Evolutionary conservation across 2,113 vertebrate genomes (phyloP), one percentile per base, ranked within the genome.

Genomic region (Catharus bicknelli): DNA sequence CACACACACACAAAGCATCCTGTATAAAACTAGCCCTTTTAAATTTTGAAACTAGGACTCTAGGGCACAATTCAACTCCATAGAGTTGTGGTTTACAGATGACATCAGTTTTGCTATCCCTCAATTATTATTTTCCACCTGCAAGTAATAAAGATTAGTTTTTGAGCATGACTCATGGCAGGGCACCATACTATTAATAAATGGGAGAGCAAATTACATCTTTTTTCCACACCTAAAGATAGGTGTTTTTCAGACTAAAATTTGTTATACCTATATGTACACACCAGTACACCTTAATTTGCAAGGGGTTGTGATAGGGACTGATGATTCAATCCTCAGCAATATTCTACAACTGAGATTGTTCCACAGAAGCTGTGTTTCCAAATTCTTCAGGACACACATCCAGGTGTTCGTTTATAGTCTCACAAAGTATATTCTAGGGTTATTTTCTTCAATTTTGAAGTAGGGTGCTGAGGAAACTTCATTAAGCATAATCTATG

Each of bases 71-170:
- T 2, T 53, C 27, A 72, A 25, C 16, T 55, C 9, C 40, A 54
- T 50, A 82, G 51, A 63, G 3, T 23, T 21, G 23, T 40, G 23
- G 0, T 61, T 45, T 67, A 62, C 32, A 68, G 19, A 42, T 43
- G 3, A 4, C 1, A 4, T 32, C 55, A 29, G 2, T 57, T 74
- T 13, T 76, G 2, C 16, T 38, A 61, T 53, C 12, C n/a, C 4
- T 73, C 29, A 47, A 9, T 59, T 8, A 58, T 30, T 34, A 16
- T 12, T 64, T 69, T 62, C 7, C 3, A 53, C 3, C 5, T 42
- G 10, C n/a, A 48, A 61, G 14, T 42, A 27, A 40, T 67, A 63
- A 63, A 78, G 16, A 75, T 30, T 17, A 7, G 12, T 23, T 87
- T 87, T 72, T 55, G 29, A 63, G 7, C 16, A 72, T 70, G 12